These are phyloP conservation scores for Oithona nana DNA, from an alignment of 2,888 invertebrate species.

Conservation along the genomic window DNA sequence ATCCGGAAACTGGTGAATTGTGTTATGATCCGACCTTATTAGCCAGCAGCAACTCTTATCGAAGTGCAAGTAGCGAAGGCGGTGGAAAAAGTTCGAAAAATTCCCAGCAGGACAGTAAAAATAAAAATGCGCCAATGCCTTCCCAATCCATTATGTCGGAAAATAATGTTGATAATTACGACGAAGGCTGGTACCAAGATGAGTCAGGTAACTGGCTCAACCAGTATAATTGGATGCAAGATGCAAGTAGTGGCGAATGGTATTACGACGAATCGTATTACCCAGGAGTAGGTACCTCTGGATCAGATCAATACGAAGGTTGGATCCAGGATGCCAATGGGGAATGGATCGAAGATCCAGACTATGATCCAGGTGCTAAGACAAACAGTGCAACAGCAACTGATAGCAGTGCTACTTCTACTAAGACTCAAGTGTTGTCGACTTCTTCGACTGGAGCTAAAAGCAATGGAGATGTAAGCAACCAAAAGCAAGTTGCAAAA, in stretches of 20 bases:
- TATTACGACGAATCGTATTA: constrained; percentile 11
- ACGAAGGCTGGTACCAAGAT: constrained; percentile 17
- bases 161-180: constrained; percentile 11
- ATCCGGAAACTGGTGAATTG: no score
- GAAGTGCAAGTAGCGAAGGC: no score
- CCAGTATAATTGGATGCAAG: constrained; percentile 16
- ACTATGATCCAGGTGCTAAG: not conserved
- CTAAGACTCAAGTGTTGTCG: not conserved
- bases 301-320: constrained; percentile 6
- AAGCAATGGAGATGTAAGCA: not conserved
- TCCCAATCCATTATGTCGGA: not conserved
- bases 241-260: constrained; percentile 17
- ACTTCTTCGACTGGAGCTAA: not conserved
- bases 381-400: not conserved
- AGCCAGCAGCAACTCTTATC: no score
- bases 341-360: constrained; percentile 2
- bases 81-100: no score
- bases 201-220: constrained; percentile 11
- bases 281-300: no score
- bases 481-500: not conserved
- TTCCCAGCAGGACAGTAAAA: not conserved
- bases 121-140: not conserved
- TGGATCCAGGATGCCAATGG: constrained; percentile 8
- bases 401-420: not conserved
- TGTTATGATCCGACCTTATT: no score